Evolutionary conservation across 2,888 invertebrate species (phyloP).

Genomic region (Lithophane ornitopus): DNA sequence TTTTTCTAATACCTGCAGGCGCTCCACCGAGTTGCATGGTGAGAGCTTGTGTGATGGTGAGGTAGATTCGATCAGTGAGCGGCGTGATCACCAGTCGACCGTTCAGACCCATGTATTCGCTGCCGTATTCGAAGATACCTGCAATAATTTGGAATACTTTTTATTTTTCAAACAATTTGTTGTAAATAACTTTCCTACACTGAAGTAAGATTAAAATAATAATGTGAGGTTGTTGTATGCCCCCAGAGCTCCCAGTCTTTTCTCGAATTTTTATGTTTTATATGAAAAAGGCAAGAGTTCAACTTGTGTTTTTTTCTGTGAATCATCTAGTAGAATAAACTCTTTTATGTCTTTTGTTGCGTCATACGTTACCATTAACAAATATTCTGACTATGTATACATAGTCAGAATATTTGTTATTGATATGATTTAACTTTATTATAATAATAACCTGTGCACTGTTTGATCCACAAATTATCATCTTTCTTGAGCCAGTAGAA

Average conservation of each 20-base stretch:
- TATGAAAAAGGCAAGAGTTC: background rate
- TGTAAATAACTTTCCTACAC: background rate
- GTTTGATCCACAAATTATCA: constrained; percentile 95
- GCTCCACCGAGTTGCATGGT: constrained; percentile 98
- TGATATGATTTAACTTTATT: background rate
- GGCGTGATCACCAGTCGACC: constrained; percentile 98
- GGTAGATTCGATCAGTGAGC: constrained; percentile 97
- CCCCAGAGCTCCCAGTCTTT: background rate
- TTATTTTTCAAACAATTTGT: background rate
- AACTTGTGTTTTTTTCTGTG: background rate
- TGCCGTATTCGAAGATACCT: constrained; percentile 97
- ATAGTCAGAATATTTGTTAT: no score
- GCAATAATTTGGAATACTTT: constrained; percentile 48
- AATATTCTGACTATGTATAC: background rate
- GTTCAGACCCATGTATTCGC: constrained; percentile 98
- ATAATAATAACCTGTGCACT: constrained; percentile 93
- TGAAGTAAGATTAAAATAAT: constrained; percentile 1
- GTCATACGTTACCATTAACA: background rate
- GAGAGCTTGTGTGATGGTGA: constrained; percentile 97
- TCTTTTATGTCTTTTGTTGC: background rate
- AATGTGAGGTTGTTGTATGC: background rate
- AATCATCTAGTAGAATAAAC: background rate
- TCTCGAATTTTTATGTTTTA: background rate
- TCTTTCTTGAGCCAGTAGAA: constrained; percentile 97
- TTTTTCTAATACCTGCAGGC: constrained; percentile 92